Conservation (phyloP, 1,140 invertebrate genomes). For the Diorhabda carinulata region DNA sequence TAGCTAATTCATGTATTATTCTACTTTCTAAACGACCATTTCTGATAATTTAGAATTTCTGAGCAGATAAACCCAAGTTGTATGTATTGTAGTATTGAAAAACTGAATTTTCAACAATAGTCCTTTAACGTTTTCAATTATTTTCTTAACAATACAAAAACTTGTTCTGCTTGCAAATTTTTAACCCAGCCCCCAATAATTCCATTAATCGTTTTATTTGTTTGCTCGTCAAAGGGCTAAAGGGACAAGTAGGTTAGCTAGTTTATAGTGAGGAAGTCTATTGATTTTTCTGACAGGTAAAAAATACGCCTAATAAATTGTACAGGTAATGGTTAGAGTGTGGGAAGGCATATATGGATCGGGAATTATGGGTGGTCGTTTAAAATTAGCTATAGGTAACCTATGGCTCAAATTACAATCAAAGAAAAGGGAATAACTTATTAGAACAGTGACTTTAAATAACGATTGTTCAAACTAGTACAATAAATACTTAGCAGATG, state of each 20-base stretch:
- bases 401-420: no score
- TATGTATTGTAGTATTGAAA: no score
- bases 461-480: no score
- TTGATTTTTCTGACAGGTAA: not conserved
- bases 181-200: not conserved
- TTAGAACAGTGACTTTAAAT: no score
- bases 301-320: slow-evolving; percentile 3
- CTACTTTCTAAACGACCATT: no score
- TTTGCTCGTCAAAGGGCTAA: not conserved
- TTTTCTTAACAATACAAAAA: not conserved
- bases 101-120: no score
- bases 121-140: no score
- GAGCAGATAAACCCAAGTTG: no score
- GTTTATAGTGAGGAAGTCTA: not conserved
- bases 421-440: no score
- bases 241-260: not conserved
- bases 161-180: not conserved
- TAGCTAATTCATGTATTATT: no score
- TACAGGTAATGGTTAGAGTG: not conserved
- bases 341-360: slow-evolving; percentile 2
- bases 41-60: no score
- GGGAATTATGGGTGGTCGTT: not conserved
- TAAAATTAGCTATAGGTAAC: not conserved
- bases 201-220: not conserved
- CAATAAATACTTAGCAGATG: no score